Base-by-base conservation (phyloP, 2,797 vertebrate species). In the Lutjanus campechanus region DNA sequence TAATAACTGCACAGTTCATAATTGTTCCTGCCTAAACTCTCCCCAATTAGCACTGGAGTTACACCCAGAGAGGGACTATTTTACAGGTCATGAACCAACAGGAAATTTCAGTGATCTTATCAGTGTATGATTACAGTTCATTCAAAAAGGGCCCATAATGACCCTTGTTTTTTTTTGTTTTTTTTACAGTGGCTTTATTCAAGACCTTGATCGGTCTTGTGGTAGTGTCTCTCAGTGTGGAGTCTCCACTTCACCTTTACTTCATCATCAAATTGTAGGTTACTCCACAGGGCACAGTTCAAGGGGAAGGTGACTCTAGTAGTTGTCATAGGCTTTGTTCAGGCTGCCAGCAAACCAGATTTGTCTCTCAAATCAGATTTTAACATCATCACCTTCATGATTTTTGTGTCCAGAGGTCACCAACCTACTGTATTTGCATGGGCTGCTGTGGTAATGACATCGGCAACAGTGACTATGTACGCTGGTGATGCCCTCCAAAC, bases 61-160 rank as follows among this genome's bases (percentile, higher is more conserved):
- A 89, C 74, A 77, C 55, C 69, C 67, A 66, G 65, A 79, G 69
- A 89, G 75, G 66, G 71, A 88, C 92, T 43, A 20, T 80, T 86
- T 85, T 69, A 83, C 85, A 88, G 82, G 83, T 86, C 44, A 9
- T 78, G 79, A 88, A 91, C 81, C 72, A 77, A 71, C 54, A 85
- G 84, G 67, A 89, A 89, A 91, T 79, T 85, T 67, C 73, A 65
- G 69, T 74, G 72, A 85, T 87, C 73, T 85, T 85, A 88, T 91
- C 79, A 29, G 53, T 29, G 19, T 58, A 71, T 73, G 69, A 85
- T 82, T 75, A 68, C 49, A 61, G 50, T 82, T 83, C 59, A 81
- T 76, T 77, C 9, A 69, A 72, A 86, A 67, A 59, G 19, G 63
- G 59, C 22, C 22, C 56, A 22, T 76, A 81, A 88, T 66, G 61